A percentile compares a stretch with the other conserved stretches of the same genome.
phyloP scores from a whole-genome alignment of 2,113 vertebrate species.

The Sinocyclocheilus grahami region DNA sequence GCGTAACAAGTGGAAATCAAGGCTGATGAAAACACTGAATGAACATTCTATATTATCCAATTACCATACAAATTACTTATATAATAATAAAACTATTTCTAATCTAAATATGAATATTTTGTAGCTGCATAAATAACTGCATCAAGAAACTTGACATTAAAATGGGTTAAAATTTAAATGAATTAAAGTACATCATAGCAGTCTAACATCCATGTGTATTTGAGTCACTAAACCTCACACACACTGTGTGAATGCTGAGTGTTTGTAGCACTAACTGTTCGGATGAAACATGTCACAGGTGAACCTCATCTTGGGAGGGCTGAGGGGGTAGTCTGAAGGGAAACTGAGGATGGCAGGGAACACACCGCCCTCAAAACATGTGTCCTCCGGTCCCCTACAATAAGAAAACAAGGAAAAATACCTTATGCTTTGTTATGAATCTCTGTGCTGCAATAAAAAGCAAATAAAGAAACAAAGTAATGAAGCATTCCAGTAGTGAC shows the following conservation, averaged over 20 bases:
- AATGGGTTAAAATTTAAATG: too few relatives aligned
- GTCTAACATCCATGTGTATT: not conserved
- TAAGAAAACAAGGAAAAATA: not conserved
- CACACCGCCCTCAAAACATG: constrained; percentile 96
- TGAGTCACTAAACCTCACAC: too few relatives aligned
- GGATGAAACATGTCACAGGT: constrained; percentile 99
- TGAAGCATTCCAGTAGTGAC: not conserved
- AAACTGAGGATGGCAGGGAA: constrained; percentile 96
- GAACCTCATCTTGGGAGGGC: constrained; percentile 98
- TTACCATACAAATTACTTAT: not conserved
- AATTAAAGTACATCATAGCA: too few relatives aligned
- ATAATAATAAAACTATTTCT: too few relatives aligned
- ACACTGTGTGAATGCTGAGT: not conserved
- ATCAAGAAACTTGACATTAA: not conserved
- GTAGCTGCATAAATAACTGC: not conserved
- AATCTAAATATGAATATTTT: not conserved
- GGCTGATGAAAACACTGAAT: too few relatives aligned
- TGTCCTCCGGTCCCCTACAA: constrained; percentile 95
- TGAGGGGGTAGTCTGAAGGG: constrained; percentile 92
- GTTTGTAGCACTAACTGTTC: constrained; percentile 85
- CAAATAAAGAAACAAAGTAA: not conserved
- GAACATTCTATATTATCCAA: not conserved
- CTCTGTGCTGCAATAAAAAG: not conserved
- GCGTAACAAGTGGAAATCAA: too few relatives aligned
- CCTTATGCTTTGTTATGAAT: not conserved